These are phyloP conservation scores for Fopius arisanus DNA, from an alignment of 1,140 invertebrate genomes.

Conservation along the genomic window DNA sequence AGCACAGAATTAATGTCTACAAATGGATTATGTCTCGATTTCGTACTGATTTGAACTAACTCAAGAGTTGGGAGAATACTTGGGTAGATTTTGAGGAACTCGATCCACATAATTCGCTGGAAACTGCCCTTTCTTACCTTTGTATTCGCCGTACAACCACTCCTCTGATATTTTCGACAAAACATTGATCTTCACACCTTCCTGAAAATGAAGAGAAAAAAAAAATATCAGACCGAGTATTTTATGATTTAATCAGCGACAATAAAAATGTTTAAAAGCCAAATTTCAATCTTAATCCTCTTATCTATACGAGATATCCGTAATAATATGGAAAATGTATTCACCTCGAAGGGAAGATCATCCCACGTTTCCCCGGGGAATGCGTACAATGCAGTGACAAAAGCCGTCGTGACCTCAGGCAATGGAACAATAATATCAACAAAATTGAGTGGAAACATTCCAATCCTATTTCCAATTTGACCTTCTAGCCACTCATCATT, in stretches of 20 bases:
- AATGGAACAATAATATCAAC: conserved; percentile 80
- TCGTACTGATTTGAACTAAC: neutral
- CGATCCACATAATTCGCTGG: conserved; percentile 80
- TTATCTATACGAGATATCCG: conserved; percentile 23
- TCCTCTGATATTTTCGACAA: conserved; percentile 77
- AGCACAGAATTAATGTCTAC: neutral
- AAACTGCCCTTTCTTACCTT: conserved; percentile 78
- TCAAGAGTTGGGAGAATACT: conserved; percentile 38
- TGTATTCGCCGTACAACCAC: conserved; percentile 81
- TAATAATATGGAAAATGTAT: conserved; percentile 25
- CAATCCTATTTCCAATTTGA: conserved; percentile 70
- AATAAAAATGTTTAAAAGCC: too few relatives aligned
- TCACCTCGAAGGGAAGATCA: conserved; percentile 70
- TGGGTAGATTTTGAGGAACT: conserved; percentile 59
- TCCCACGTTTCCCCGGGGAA: conserved; percentile 70
- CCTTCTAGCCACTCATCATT: conserved; percentile 86
- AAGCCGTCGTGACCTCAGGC: conserved; percentile 50
- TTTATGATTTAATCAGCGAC: too few relatives aligned
- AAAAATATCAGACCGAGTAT: conserved; percentile 64
- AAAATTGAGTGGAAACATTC: conserved; percentile 84
- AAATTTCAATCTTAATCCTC: neutral
- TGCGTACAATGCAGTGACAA: conserved; percentile 68
- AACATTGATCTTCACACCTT: conserved; percentile 76
- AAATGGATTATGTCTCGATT: neutral
- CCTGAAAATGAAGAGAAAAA: conserved; percentile 60